Evolutionary conservation across 1,140 invertebrate species (phyloP), one percentile per base, ranked within the genome.

Genomic region (Lasioglossum albipes): DNA sequence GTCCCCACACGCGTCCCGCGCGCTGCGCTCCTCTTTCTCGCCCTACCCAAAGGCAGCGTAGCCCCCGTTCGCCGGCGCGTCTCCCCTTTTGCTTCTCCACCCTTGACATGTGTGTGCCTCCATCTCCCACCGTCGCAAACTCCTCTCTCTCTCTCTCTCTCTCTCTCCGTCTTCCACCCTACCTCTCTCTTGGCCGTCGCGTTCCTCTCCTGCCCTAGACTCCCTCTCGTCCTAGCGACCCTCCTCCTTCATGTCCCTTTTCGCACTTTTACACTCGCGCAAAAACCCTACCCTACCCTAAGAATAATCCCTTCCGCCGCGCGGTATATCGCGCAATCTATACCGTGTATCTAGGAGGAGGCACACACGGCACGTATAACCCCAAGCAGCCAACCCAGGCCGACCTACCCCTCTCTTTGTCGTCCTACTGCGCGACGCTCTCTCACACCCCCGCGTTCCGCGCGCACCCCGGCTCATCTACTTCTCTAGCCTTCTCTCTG

Each of bases 201-300:
- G 61, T 72, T 69, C 70, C 81, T 79, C 73, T 84, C 49, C 75
- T 87, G 66, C 68, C 83, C 68, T 81, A 76, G 62, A 77, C 75
- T 70, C 75, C 62, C 71, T 71, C 79, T 82, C 79, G 70, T 84
- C 77, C 81, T 75, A 85, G 80, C 84, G 75, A 87, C 86, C 81
- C 86, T 79, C 61, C 78, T 75, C 80, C 79, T 84, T 42, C 76
- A 68, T 71, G 68, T 83, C 69, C 75, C 85, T 90, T 89, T 91
- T 90, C 90, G 88, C 89, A 91, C 90, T 91, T 90, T 88, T 87
- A 77, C 88, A 82, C 83, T 80, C 84, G 85, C 70, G 84, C 82
- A 89, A 89, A 59, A 89, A 81, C 88, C 83, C 87, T 87, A 84
- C 83, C 83, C 80, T 85, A 84, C 82, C 84, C 84, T 88, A 89